Conservation (phyloP, 92 coral and sea anemone genomes). For the Muricea muricata region DNA sequence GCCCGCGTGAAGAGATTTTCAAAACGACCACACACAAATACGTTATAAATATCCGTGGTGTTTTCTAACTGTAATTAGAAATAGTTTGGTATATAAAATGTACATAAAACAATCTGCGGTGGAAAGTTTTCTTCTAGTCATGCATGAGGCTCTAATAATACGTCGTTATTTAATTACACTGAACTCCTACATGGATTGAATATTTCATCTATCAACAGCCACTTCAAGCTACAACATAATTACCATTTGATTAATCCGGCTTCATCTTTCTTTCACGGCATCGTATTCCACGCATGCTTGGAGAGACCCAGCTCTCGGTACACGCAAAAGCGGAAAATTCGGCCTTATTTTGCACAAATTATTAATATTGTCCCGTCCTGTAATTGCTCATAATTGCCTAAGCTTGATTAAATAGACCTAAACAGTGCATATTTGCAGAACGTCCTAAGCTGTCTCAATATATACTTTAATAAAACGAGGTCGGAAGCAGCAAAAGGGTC, state of each 20-base stretch:
- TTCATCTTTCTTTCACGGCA: too few relatives aligned
- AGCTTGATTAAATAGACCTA: background rate
- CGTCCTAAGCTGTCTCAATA: background rate
- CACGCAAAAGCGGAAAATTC: background rate
- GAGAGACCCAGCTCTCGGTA: background rate
- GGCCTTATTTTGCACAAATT: background rate
- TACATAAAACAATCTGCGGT: too few relatives aligned
- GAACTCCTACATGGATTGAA: too few relatives aligned
- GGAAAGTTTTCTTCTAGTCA: too few relatives aligned
- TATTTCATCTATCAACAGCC: background rate
- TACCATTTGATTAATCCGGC: background rate
- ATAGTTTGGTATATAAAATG: too few relatives aligned
- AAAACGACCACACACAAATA: too few relatives aligned
- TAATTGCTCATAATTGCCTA: background rate
- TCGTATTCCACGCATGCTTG: too few relatives aligned
- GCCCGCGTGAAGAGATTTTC: too few relatives aligned
- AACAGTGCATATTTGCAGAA: background rate
- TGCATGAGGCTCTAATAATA: too few relatives aligned
- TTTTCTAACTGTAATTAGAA: too few relatives aligned
- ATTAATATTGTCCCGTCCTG: background rate
- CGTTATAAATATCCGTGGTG: too few relatives aligned
- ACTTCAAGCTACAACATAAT: background rate
- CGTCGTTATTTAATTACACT: too few relatives aligned
- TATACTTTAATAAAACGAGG: background rate
- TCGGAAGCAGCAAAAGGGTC: background rate